These are phyloP conservation scores for Athene cunicularia DNA, from an alignment of 2,113 vertebrate genomes.

Conservation along the genomic window DNA sequence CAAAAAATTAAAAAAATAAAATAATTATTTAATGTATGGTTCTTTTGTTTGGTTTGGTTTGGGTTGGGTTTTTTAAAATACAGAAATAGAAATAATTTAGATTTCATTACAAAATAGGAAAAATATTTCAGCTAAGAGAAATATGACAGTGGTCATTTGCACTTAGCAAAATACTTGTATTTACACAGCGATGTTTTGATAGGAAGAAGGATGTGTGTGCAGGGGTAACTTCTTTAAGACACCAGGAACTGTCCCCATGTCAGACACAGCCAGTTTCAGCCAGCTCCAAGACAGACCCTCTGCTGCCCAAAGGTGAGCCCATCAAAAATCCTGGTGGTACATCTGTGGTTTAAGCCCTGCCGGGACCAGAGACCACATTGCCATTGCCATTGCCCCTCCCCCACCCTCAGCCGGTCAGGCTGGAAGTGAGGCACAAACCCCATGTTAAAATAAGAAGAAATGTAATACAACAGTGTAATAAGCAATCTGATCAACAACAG, in stretches of 20 bases:
- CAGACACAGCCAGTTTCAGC: background rate
- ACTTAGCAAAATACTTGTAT: background rate
- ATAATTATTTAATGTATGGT: too few relatives aligned
- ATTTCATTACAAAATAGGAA: background rate
- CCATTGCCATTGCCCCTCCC: too few relatives aligned
- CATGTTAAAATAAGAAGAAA: too few relatives aligned
- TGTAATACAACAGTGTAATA: too few relatives aligned
- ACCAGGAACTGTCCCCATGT: background rate
- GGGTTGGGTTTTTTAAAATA: too few relatives aligned
- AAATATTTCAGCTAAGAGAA: background rate
- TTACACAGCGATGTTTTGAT: background rate
- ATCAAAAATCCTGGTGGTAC: too few relatives aligned
- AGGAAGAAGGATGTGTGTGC: fast-evolving
- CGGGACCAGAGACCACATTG: too few relatives aligned
- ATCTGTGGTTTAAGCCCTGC: background rate
- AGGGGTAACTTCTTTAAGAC: background rate
- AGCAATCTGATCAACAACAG: too few relatives aligned
- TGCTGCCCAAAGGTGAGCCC: background rate
- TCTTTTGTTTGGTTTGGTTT: too few relatives aligned
- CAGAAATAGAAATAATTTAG: background rate
- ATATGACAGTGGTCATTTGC: background rate
- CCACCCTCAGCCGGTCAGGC: too few relatives aligned
- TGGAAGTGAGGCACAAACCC: too few relatives aligned
- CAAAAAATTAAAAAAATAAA: too few relatives aligned
- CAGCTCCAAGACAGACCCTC: background rate